Base-by-base conservation (phyloP, 2,797 vertebrate genomes). In the Paedocypris micromegethes region DNA sequence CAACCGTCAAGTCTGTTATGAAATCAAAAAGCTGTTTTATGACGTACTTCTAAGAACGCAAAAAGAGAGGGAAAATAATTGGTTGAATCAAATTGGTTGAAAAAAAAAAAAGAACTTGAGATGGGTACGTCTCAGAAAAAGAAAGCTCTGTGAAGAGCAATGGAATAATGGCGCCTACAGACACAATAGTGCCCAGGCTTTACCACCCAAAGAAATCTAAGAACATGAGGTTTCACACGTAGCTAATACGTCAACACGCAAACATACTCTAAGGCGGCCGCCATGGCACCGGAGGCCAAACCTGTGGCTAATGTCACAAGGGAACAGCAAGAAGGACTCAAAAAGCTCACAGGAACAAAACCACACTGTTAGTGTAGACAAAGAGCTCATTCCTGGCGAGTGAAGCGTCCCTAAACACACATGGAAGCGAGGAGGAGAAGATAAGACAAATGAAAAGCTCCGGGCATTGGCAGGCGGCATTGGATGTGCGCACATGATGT, bases 331-430 rank as follows among this genome's bases (percentile, higher is more conserved):
- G 81, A 87, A 79, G 23, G 23, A 23, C 23, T 23, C 78, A 83
- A 81, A 81, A 80, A 82, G 71, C 79, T 82, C 81, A 80, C 47
- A 78, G 39, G 77, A 64, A 79, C 63, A 76, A 64, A 85, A 74
- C 83, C 80, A 71, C 78, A 80, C 60, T 63, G 66, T 87, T 87
- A 86, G 77, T 7, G 64, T 56, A 80, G 62, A 80, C 71, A 81
- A 83, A 73, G 70, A 74, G 75, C 60, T 52, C 50, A 78, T 77
- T 83, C 61, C 76, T 75, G 54, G 58, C 44, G 73, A 71, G 48
- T 38, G 38, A 49, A 3, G 55, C 44, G 4, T 44, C 39, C 54
- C 23, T 51, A 47, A 58, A 5, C 47, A 37, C 50, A 63, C 9
- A 40, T 47, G 60, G 8, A 48, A 58, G 50, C 59, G 55, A 66